phyloP scores from a whole-genome alignment of 2,888 invertebrate species.

The Cyrtodaria siliqua region DNA sequence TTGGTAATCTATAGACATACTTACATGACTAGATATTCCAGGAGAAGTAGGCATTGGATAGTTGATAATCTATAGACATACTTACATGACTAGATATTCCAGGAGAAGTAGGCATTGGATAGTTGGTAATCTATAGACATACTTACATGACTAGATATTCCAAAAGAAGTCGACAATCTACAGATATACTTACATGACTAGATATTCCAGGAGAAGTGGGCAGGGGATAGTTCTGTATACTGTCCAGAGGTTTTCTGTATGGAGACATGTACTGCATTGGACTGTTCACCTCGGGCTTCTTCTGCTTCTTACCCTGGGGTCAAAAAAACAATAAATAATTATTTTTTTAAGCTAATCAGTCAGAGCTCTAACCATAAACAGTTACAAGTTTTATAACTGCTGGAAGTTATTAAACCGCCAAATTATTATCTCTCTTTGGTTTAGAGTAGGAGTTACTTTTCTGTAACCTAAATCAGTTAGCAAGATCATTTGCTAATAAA shows the following conservation, averaged over 20 bases:
- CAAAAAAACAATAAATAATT: not conserved
- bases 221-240: constrained; percentile 28
- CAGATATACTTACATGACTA: constrained; percentile 60
- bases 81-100: no score
- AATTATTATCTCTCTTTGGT: not conserved
- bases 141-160: no score
- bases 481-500: not conserved
- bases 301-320: constrained; percentile 4
- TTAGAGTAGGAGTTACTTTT: not conserved
- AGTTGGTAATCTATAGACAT: no score
- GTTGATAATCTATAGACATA: no score
- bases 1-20: no score
- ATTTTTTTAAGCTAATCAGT: not conserved
- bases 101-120: no score
- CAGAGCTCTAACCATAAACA: no score
- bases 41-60: no score
- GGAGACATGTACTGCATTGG: constrained; percentile 59
- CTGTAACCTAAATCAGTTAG: not conserved
- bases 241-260: constrained; percentile 72
- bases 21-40: no score
- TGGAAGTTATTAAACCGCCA: no score
- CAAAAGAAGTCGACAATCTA: no score
- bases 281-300: constrained; percentile 2
- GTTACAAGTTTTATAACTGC: no score
- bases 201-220: constrained; percentile 42